Conservation (phyloP, 2,113 vertebrate genomes). For the Abramis brama region DNA sequence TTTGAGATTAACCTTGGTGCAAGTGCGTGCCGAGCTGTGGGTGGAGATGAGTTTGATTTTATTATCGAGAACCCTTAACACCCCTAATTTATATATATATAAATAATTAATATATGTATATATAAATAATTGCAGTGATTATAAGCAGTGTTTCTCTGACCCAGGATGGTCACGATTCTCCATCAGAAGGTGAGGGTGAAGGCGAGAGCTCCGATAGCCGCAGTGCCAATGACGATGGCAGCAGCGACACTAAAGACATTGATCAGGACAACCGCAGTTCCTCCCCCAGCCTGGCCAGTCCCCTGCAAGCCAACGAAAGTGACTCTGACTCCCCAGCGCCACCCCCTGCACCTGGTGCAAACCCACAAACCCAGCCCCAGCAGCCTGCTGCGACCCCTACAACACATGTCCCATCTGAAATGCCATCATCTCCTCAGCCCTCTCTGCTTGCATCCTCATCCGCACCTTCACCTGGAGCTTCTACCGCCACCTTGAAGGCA, state of each 20-base stretch:
- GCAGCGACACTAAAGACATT: slow-evolving; percentile 98
- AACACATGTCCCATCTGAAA: slow-evolving; percentile 18
- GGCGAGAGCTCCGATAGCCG: slow-evolving; percentile 95
- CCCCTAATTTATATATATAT: too few species aligned
- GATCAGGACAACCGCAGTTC: slow-evolving; percentile 99
- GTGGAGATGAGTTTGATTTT: too few species aligned
- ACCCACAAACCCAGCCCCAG: slow-evolving; percentile 62
- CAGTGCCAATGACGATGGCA: slow-evolving; percentile 94
- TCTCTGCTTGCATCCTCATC: slow-evolving; percentile 40
- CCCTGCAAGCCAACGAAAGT: slow-evolving; percentile 94
- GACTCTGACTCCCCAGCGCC: slow-evolving; percentile 92
- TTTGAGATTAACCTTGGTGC: too few species aligned
- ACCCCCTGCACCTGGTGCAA: slow-evolving; percentile 63
- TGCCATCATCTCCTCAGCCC: slow-evolving; percentile 48
- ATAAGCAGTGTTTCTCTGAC: not conserved
- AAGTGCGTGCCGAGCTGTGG: too few species aligned
- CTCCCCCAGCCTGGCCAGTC: slow-evolving; percentile 96
- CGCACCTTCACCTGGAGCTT: slow-evolving; percentile 52
- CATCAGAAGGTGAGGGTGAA: slow-evolving; percentile 82
- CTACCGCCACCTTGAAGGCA: slow-evolving; percentile 37
- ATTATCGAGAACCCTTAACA: too few species aligned
- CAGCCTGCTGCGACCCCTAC: slow-evolving; percentile 29
- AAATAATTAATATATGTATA: too few species aligned
- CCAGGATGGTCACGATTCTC: slow-evolving; percentile 88
- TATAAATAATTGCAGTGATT: not conserved